Conservation (phyloP, 2,113 vertebrate genomes). For the Geococcyx californianus region DNA sequence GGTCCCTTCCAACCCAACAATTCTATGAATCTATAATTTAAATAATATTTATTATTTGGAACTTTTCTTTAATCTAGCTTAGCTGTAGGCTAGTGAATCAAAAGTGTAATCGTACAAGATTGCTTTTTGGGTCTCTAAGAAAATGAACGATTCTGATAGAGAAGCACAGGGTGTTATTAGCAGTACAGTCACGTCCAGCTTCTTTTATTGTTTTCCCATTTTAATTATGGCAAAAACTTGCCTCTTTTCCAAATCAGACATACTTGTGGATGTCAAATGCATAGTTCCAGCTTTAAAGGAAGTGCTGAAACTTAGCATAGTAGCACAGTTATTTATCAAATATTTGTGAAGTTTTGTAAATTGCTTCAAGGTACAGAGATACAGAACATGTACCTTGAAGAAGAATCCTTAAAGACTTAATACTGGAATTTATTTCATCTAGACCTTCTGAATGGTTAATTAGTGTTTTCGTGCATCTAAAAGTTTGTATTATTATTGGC, state of each 20-base stretch:
- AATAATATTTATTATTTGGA: not conserved
- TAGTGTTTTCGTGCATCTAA: not conserved
- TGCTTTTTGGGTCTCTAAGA: not conserved
- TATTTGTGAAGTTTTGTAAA: not conserved
- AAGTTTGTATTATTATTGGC: not conserved
- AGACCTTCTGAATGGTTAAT: not conserved
- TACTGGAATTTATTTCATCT: not conserved
- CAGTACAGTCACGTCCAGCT: not conserved
- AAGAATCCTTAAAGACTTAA: not conserved
- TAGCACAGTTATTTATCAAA: not conserved
- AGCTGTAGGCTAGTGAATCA: not conserved
- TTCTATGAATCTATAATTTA: not conserved
- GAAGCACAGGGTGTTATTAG: not conserved
- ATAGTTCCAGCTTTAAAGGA: not conserved
- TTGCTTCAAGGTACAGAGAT: no score
- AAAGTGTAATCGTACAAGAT: not conserved
- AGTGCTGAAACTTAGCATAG: not conserved
- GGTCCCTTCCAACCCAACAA: not conserved
- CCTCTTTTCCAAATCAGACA: not conserved
- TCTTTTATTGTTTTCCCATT: not conserved
- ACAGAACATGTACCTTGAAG: not conserved
- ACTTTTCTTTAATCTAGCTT: not conserved
- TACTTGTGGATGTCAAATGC: not conserved
- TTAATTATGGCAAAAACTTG: not conserved
- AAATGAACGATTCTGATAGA: not conserved